Evolutionary conservation across 2,113 vertebrate species (phyloP), one percentile per base, ranked within the genome.

Genomic region (Eublepharis macularius): DNA sequence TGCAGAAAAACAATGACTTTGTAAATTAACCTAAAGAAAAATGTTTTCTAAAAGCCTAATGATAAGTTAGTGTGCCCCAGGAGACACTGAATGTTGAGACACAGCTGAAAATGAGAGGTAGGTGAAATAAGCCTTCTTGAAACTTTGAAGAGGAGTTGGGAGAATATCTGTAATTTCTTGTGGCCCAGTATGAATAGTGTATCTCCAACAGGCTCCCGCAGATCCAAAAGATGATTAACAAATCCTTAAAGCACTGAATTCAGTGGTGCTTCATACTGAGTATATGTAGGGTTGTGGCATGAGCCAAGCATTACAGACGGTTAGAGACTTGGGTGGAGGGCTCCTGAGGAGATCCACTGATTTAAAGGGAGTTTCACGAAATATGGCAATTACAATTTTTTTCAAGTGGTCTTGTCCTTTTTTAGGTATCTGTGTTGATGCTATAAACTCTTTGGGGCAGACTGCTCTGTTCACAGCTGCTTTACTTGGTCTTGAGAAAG

Each of bases 371-470:
- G 8, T 8, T 75, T 47, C 13, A 16, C 4, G 1, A 5, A 45
- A 26, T 6, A 1, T 6, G 36, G 0, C 2, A 4, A 1, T 0
- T 0, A 8, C 12, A 43, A 0, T 0, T 2, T 0, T 0, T 13
- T 77, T 49, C 0, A n/a, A 70, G 0, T 29, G 45, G 54, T 49
- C 0, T 2, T 51, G n/a, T n/a, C 1, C 3, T 51, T 84, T 36
- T 87, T 2, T 80, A 98, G 98, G 96, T 78, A 43, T 96, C 85
- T 92, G 88, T 80, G 95, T 97, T 8, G 96, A 98, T 93, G 90
- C 95, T 3, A 82, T 95, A 13, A 98, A 98, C 87, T 95, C 97
- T 51, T 76, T 96, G 82, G 97, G 97, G 6, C 98, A 98, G 43
- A 98, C 97, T 1, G 73, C 96, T 2, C 95, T 98, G 36, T 98